Evolutionary conservation across 2,888 invertebrate species (phyloP), one percentile per base, ranked within the genome.

Genomic region (Tetragonisca angustula): DNA sequence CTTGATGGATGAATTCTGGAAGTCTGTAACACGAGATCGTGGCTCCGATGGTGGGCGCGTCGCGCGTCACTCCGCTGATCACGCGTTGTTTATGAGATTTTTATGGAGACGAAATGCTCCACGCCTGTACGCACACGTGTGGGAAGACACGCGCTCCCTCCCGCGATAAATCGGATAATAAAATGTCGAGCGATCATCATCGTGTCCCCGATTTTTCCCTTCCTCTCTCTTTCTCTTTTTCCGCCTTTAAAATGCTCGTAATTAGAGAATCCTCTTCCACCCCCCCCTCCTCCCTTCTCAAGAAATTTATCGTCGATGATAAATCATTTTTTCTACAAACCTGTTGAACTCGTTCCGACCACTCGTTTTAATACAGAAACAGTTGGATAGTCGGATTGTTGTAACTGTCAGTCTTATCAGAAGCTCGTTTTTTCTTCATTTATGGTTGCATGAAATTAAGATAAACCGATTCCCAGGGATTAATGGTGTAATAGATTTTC

Each of bases 61-160:
- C n/a, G 62, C 76, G 17, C 79, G 76, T 71, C 76, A 50, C 69
- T 62, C 62, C 64, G 49, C 78, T 90, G 89, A 90, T 90, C 90
- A n/a, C n/a, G 87, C 72, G 90, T 91, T 92, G 92, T 93, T 93
- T 92, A 93, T 93, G 91, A 88, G 89, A 90, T 91, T 92, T 92
- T 93, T 92, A 93, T 93, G 90, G 91, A 88, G 90, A 89, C 89
- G 87, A 88, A 91, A 91, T 87, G 87, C 77, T 87, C 27, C 17
- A 24, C 24, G 52, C 21, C 6, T 52, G 21, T 52, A 61, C 27
- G 27, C 17, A 27, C 61, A 19, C 27, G 19, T 19, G 61, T 17
- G 19, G 24, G 84, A 81, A 87, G 86, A 88, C 88, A 86, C 84
- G 80, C 50, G 78, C 75, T 27, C 76, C 83, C 82, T 70, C 71